Evolutionary conservation across 37 sponge, comb jelly and placozoan species (phyloP).

Genomic region (Bolinopsis microptera): DNA sequence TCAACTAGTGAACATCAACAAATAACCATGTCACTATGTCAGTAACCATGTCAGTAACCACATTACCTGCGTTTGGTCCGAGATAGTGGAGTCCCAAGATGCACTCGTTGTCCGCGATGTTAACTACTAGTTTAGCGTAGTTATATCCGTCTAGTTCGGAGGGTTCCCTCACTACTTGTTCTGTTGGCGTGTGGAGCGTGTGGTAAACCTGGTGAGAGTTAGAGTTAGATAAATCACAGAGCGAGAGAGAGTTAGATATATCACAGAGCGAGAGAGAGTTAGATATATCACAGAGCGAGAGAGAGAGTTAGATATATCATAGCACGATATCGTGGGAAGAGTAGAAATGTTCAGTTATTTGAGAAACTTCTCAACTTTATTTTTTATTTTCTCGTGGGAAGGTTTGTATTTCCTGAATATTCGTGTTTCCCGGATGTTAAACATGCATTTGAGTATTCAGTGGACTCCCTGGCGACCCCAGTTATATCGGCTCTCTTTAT

Average conservation of each 20-base stretch:
- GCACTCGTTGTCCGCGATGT: conserved; percentile 83
- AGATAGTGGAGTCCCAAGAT: conserved; percentile 87
- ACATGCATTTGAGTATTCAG: too few relatives aligned
- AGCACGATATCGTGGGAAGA: too few relatives aligned
- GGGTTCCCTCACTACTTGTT: conserved; percentile 75
- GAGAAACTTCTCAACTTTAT: too few relatives aligned
- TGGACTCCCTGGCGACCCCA: too few relatives aligned
- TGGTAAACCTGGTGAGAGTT: conserved; percentile 80
- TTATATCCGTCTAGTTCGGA: conserved; percentile 72
- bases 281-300: too few relatives aligned
- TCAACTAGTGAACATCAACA: too few relatives aligned
- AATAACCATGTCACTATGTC: neutral
- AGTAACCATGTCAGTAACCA: neutral
- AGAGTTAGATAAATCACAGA: neutral
- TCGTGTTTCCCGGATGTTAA: too few relatives aligned
- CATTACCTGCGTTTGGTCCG: conserved; percentile 82
- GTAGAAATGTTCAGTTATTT: too few relatives aligned
- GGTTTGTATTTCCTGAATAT: too few relatives aligned
- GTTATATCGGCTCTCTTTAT: too few relatives aligned
- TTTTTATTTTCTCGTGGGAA: too few relatives aligned
- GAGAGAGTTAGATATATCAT: too few relatives aligned
- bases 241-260: neutral
- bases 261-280: neutral
- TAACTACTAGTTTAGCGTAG: conserved; percentile 85
- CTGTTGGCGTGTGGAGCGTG: conserved; percentile 81